Conservation (phyloP, 2,888 invertebrate genomes). For the Netelia virgata region DNA sequence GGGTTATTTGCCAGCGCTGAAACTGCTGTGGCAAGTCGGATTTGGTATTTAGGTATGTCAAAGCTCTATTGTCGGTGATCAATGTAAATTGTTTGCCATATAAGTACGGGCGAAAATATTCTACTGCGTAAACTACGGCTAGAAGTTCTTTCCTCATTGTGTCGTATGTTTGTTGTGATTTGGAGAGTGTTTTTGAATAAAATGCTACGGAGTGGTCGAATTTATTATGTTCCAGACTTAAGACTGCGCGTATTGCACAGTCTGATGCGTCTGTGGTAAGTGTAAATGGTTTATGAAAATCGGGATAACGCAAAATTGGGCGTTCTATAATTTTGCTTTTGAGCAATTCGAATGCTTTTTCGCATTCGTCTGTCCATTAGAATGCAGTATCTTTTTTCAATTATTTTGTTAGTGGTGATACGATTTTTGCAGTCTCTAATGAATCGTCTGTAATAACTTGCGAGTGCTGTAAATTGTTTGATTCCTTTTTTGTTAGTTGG, state of each 20-base stretch:
- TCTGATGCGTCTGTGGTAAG: conserved; percentile 10
- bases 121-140: background rate
- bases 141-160: background rate
- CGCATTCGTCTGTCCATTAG: background rate
- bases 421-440: too few relatives aligned
- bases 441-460: too few relatives aligned
- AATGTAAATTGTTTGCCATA: background rate
- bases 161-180: background rate
- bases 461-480: too few relatives aligned
- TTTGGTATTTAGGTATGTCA: background rate
- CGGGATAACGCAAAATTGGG: background rate
- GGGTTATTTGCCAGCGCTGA: too few relatives aligned
- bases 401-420: too few relatives aligned
- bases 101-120: background rate
- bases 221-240: background rate
- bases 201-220: background rate
- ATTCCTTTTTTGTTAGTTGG: background rate
- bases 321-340: background rate
- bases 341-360: background rate
- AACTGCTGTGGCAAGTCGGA: too few relatives aligned
- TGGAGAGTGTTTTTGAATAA: background rate
- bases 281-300: background rate
- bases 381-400: too few relatives aligned
- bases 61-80: background rate
- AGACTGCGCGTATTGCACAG: background rate